Base-by-base conservation (phyloP, 2,797 vertebrate species). In the Merluccius polli region DNA sequence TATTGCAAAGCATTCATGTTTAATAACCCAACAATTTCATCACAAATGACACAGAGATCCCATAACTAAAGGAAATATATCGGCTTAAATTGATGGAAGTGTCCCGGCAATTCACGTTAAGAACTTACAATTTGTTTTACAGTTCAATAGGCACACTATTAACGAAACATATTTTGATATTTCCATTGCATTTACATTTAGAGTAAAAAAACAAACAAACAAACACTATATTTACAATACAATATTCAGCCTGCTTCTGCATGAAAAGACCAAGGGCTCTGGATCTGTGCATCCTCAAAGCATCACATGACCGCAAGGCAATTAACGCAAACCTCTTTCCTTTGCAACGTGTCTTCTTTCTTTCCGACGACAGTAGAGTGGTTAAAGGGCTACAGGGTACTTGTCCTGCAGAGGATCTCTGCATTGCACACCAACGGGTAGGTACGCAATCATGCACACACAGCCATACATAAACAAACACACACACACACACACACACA, bases 361-460 rank as follows among this genome's bases (percentile, higher is more conserved):
- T 74, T 80, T 87, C 11, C 67, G 83, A 68, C 77, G 87, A 92
- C 89, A 91, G 84, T 84, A 88, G 82, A 95, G 93, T 94, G 93
- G 93, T 95, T 94, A 91, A 91, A 90, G 91, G 89, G 86, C 84
- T 91, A 79, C 78, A 84, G 80, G 82, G 80, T 79, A 70, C 77
- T 38, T 67, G 38, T 85, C 80, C 79, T 88, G 74, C 79, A 83
- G 73, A 87, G 79, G 36, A 79, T 79, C 33, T 48, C 77, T 70
- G 41, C 82, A 63, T 27, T 24, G 75, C 73, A 79, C 75, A 71
- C 81, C 1, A 75, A 32, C 48, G 7, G 48, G 15, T 21, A 52
- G 48, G 18, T n/a, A 52, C 48, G 80, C 80, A 77, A 24, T 79
- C 75, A 71, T n/a, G n/a, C 35, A 73, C 59, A 68, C 68, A 78